Evolutionary conservation across 2,113 vertebrate genomes (phyloP), one percentile per base, ranked within the genome.

Genomic region (Pristiophorus japonicus): DNA sequence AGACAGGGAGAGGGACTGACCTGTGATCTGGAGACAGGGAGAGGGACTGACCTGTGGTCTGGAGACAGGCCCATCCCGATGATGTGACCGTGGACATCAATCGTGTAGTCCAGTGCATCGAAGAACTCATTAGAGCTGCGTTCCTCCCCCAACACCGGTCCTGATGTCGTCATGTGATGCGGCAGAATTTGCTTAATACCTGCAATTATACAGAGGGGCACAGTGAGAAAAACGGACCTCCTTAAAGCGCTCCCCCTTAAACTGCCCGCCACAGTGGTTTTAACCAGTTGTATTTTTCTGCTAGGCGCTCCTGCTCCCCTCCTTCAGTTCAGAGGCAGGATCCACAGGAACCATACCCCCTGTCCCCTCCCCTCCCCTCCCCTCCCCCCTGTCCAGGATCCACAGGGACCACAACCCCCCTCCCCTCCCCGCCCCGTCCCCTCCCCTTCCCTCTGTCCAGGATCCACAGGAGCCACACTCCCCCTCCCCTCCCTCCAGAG

Each of bases 61-160:
- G 99, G 99, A 70, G 99, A 99, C 95, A 99, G 98, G 45, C 99
- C 99, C 99, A 99, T 99, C 95, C 99, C 99, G 0, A 99, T 98
- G 96, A 99, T 99, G 96, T 99, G 99, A 1, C 99, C 99, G 0
- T 99, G 99, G 96, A 99, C 98, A 92, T 99, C 99, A 0, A 99
- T 99, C 96, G 99, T 98, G 0, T 99, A 98, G 97, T 99, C 99
- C 95, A 99, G 96, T 0, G 99, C 98, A 38, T 99, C 99, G 2
- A 99, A 99, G 97, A 99, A 99, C 96, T 98, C 98, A 0, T 99
- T 98, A 0, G 98, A 97, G 95, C 98, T 98, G 42, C 98, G 98
- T 84, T 99, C 98, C 96, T 99, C 98, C 0, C 98, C 99, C 0
- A 99, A 98, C 59, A 99, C 99, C 0, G 99, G 99, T 70, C 99